Evolutionary conservation across 2,797 vertebrate species (phyloP).

Genomic region (Acrossocheilus wenchowensis): DNA sequence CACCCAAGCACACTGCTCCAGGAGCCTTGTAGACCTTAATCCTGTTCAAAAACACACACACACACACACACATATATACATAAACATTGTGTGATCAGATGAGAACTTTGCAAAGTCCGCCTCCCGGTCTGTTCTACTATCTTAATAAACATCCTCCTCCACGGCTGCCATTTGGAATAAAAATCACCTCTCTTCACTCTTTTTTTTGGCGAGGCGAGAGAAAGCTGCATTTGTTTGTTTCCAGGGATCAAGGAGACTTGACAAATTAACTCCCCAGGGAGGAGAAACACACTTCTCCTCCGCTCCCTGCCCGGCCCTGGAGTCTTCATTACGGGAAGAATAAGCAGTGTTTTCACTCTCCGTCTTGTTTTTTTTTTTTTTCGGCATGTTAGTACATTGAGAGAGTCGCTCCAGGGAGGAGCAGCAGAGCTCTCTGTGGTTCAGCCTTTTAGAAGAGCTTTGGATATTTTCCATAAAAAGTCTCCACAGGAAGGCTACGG

Average conservation of each 20-base stretch:
- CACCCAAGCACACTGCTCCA: constrained; percentile 64
- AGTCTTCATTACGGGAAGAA: constrained; percentile 83
- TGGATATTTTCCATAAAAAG: constrained; percentile 65
- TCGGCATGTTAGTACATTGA: constrained; percentile 76
- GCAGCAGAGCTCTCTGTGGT: constrained; percentile 60
- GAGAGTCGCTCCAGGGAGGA: constrained; percentile 73
- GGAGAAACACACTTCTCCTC: constrained; percentile 66
- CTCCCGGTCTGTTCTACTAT: constrained; percentile 58
- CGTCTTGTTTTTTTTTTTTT: constrained; percentile 60
- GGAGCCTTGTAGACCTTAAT: constrained; percentile 28
- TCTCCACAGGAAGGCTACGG: constrained; percentile 28
- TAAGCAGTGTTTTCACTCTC: constrained; percentile 66
- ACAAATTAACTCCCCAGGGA: constrained; percentile 77
- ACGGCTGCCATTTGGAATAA: constrained; percentile 50
- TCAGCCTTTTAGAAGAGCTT: constrained; percentile 56
- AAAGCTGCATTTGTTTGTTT: constrained; percentile 72
- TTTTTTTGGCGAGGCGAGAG: constrained; percentile 42
- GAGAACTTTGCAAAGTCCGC: constrained; percentile 55
- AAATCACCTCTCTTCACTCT: constrained; percentile 52
- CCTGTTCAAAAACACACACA: constrained; percentile 21
- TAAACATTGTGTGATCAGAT: constrained; percentile 53
- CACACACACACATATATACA: constrained; percentile 38
- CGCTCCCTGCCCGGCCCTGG: constrained; percentile 64
- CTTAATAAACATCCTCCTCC: constrained; percentile 48
- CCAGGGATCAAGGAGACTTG: constrained; percentile 77